Percentiles rank a stretch among this genome's conserved stretches.
Conservation (phyloP, 2,797 vertebrate genomes). For the Taeniopygia guttata region DNA sequence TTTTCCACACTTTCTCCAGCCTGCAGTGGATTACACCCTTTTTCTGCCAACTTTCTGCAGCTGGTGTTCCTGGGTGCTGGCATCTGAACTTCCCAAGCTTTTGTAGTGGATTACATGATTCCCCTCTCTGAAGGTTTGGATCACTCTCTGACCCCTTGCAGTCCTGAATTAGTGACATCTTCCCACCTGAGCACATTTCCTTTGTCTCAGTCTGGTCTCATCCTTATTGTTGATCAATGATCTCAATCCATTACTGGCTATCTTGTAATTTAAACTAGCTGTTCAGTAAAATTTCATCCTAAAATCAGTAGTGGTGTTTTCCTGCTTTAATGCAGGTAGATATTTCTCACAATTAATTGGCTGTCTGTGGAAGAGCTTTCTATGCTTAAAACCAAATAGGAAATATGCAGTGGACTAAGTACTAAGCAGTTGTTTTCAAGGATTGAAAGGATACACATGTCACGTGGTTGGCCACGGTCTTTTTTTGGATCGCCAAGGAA, state of each 20-base stretch:
- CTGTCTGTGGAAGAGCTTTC: neutral
- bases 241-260: neutral
- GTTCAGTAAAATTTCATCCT: neutral
- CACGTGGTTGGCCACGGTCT: neutral
- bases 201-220: neutral
- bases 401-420: neutral
- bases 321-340: neutral
- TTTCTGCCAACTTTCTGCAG: neutral
- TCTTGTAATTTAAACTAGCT: neutral
- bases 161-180: neutral
- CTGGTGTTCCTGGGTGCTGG: neutral
- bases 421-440: neutral
- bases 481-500: neutral
- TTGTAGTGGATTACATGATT: neutral
- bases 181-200: neutral
- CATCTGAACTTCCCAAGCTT: neutral
- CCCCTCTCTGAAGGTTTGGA: neutral
- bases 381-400: neutral
- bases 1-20: neutral
- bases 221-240: neutral
- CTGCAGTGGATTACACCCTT: neutral
- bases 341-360: neutral
- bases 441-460: neutral
- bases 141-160: neutral
- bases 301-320: neutral